Percentiles rank a stretch among this genome's conserved stretches.
These are phyloP conservation scores for Parambassis ranga DNA, from an alignment of 2,797 vertebrate genomes.

Conservation along the genomic window DNA sequence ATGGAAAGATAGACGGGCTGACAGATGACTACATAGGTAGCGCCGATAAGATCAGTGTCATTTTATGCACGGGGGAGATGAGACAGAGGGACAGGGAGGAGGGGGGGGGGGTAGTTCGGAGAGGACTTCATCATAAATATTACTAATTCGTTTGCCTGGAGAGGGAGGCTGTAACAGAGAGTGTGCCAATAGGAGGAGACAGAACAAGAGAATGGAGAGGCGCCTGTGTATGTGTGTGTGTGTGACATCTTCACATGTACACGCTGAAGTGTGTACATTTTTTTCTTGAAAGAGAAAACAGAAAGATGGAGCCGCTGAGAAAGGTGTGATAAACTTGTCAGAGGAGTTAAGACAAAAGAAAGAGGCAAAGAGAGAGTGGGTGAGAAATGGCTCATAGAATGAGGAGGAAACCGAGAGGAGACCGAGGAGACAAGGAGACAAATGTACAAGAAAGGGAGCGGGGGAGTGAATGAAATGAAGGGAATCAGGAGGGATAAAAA, in stretches of 20 bases:
- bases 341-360: constrained; percentile 40
- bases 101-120: constrained; percentile 30
- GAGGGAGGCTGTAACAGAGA: constrained; percentile 43
- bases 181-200: constrained; percentile 38
- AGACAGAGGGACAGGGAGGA: constrained; percentile 53
- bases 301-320: constrained; percentile 4
- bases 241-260: no score
- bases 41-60: constrained; percentile 76
- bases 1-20: constrained; percentile 73
- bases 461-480: constrained; percentile 56
- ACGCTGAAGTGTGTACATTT: not conserved
- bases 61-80: constrained; percentile 71
- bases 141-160: constrained; percentile 76
- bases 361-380: constrained; percentile 30
- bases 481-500: constrained; percentile 66
- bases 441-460: constrained; percentile 39
- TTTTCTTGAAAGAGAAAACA: constrained; percentile 4
- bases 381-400: constrained; percentile 17
- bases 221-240: constrained; percentile 28
- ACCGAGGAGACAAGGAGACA: constrained; percentile 44
- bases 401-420: constrained; percentile 16
- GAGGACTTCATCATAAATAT: constrained; percentile 77
- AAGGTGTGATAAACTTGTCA: constrained; percentile 53
- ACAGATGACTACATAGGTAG: constrained; percentile 74
- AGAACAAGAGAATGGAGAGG: constrained; percentile 19